A percentile compares a stretch with the other conserved stretches of the same genome.
phyloP scores from a whole-genome alignment of 2,797 vertebrate genomes.

The Lutjanus campechanus region DNA sequence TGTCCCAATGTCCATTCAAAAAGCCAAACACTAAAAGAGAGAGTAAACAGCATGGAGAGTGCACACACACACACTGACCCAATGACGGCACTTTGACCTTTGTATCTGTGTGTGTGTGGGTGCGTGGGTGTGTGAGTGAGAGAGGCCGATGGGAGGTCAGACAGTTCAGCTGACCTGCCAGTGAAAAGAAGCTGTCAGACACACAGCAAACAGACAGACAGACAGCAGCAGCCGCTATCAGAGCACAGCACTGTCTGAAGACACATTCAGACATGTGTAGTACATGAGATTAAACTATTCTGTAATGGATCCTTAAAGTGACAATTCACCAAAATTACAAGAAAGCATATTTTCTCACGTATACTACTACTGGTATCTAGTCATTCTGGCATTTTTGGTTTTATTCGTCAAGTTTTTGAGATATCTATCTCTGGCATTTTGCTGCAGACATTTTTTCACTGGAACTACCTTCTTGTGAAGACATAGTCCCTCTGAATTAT shows the following conservation, averaged over 20 bases:
- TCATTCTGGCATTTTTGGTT: neutral
- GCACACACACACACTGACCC: slow-evolving; percentile 37
- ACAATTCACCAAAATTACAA: neutral
- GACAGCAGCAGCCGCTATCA: slow-evolving; percentile 19
- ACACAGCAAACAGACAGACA: slow-evolving; percentile 41
- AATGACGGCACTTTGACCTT: slow-evolving; percentile 55
- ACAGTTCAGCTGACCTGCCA: slow-evolving; percentile 87
- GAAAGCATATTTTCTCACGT: neutral
- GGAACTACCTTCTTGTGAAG: neutral
- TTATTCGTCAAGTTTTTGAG: neutral
- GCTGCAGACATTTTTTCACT: neutral
- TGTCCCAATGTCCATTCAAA: slow-evolving; percentile 41
- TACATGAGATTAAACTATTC: neutral
- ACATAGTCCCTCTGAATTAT: neutral
- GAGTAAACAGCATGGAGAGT: slow-evolving; percentile 35
- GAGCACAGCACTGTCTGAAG: slow-evolving; percentile 10
- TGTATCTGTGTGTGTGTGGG: slow-evolving; percentile 27
- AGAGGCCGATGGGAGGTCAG: slow-evolving; percentile 64
- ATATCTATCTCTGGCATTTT: neutral
- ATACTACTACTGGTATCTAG: too few relatives aligned
- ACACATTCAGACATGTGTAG: neutral
- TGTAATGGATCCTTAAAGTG: neutral
- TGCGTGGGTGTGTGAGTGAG: slow-evolving; percentile 13
- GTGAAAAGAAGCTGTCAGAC: slow-evolving; percentile 63
- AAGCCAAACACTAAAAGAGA: slow-evolving; percentile 41